Base-by-base conservation (phyloP, 2,113 vertebrate species). In the Furnarius figulus region DNA sequence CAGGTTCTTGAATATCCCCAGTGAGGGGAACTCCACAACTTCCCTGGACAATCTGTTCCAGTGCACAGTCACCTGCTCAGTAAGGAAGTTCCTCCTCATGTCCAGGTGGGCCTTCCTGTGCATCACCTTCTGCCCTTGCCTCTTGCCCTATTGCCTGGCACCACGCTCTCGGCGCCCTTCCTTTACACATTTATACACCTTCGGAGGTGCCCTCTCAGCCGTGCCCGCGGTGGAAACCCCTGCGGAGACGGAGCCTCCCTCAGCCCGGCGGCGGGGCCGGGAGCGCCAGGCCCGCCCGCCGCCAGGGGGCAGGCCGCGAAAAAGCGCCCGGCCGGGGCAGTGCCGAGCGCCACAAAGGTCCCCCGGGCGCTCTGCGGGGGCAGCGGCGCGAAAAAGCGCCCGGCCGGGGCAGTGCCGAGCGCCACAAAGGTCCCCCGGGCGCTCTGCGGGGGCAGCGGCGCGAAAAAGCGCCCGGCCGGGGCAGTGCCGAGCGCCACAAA, bases 181-280 rank as follows among this genome's bases (percentile, higher is more conserved):
- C 18, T 81, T 31, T 20, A 10, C 18, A 8, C 16, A 3, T 37
- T 28, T 7, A 23, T 10, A 6, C 22, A 8, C 59, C 1, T 2
- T 5, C 23, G 3, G 50, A 23, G 42, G 59, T 24, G 16, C 30
- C 6, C 27, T 73, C 37, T 58, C 27, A 3, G 31, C 0, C 19
- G 31, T 4, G 18, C 4, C 3, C 7, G 5, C 12, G 8, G 10
- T 5, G 1, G 6, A 20, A n/a, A 5, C 5, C 13, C 66, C 7
- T 1, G 0, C 31, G 3, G 56, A 4, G 1, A 28, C 2, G 73
- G 3, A 5, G 40, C 40, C n/a, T n/a, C n/a, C n/a, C n/a, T n/a
- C n/a, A n/a, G n/a, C n/a, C n/a, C n/a, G 9, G 44, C 10, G 3
- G 8, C 49, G 4, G 9, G n/a, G 23, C 68, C 9, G 1, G 44